Conservation (phyloP, 23 tunicate genomes). For the Halocynthia aurantium region DNA sequence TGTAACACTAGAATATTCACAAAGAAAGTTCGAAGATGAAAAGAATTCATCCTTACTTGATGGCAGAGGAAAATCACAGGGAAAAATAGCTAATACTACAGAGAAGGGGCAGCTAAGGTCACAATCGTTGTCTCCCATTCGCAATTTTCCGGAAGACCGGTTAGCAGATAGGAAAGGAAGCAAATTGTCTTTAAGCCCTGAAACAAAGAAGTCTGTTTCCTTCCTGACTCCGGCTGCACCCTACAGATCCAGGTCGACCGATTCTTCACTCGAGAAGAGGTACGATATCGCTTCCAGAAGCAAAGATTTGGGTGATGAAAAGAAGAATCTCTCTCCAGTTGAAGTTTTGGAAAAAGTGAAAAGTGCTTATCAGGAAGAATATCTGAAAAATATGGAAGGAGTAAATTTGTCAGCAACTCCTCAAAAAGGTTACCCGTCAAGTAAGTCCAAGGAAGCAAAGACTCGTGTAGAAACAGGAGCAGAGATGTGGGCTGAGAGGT, state of each 20-base stretch:
- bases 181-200: background rate
- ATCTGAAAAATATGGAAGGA: slow-evolving; percentile 31
- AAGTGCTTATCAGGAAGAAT: slow-evolving; percentile 29
- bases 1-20: too few relatives aligned
- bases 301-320: too few relatives aligned
- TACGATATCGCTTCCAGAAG: too few relatives aligned
- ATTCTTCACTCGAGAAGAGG: background rate
- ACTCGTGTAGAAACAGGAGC: background rate
- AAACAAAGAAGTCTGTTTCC: slow-evolving; percentile 8
- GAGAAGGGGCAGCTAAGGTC: background rate
- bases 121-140: background rate
- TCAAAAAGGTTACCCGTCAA: background rate
- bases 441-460: background rate
- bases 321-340: background rate
- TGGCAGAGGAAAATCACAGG: background rate
- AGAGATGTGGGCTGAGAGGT: background rate
- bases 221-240: background rate
- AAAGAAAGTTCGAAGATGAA: background rate
- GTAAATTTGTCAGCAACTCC: slow-evolving; percentile 1
- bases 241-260: background rate
- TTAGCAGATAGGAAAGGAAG: background rate
- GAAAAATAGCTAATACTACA: background rate
- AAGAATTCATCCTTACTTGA: background rate
- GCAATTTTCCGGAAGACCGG: background rate
- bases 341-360: slow-evolving; percentile 11